Conservation (phyloP, 2,797 vertebrate species). For the Pachyuromys duprasi region DNA sequence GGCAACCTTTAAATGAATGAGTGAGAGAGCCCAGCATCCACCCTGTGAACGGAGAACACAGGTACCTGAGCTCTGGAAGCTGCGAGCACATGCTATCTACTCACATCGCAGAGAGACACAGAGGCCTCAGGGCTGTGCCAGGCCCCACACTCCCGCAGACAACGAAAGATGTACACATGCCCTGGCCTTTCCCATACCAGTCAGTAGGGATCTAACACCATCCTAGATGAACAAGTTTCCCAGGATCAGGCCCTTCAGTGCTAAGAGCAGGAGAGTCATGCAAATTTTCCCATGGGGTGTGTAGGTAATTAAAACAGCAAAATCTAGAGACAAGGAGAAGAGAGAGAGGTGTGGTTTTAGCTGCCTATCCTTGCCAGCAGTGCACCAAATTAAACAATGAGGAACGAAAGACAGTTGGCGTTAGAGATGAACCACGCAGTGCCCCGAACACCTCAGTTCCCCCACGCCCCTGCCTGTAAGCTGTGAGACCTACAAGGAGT, state of each 20-base stretch:
- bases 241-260: conserved; percentile 11
- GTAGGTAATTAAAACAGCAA: conserved; percentile 66
- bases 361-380: not conserved
- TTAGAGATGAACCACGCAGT: not conserved
- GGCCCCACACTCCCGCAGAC: accelerated
- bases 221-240: not conserved
- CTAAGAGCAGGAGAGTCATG: conserved; percentile 46
- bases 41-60: not conserved
- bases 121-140: not conserved
- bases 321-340: conserved; percentile 51
- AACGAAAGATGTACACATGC: not conserved
- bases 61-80: not conserved
- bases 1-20: not conserved
- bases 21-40: not conserved
- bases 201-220: not conserved
- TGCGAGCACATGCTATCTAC: not conserved
- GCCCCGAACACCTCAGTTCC: not conserved
- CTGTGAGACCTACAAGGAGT: not conserved
- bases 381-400: not conserved
- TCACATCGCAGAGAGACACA: not conserved
- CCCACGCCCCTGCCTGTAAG: not conserved
- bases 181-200: not conserved
- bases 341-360: conserved; percentile 48
- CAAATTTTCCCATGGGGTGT: conserved; percentile 33
- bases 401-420: not conserved